These are phyloP conservation scores for Rhodophaea formosa DNA, from an alignment of 2,888 invertebrate species.

Conservation along the genomic window DNA sequence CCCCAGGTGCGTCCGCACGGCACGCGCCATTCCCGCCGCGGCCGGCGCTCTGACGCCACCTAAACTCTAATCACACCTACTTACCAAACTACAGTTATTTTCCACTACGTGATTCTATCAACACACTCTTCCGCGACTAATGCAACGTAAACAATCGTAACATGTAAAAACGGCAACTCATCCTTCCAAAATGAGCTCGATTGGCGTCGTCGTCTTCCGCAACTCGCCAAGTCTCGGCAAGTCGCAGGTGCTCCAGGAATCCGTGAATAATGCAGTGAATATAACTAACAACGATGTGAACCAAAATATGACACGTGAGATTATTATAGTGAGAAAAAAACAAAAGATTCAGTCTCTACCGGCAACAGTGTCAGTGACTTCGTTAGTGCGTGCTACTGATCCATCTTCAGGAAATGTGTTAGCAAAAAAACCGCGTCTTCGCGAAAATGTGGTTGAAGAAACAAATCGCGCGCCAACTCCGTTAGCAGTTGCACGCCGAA, in stretches of 20 bases:
- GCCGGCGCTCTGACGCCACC: constrained; percentile 76
- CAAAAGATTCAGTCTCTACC: constrained; percentile 62
- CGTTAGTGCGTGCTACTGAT: constrained; percentile 65
- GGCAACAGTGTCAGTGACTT: constrained; percentile 67
- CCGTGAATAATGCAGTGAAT: constrained; percentile 82
- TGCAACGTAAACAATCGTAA: constrained; percentile 54
- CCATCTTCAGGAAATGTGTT: constrained; percentile 49
- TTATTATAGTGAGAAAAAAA: constrained; percentile 80
- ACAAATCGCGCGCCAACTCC: constrained; percentile 83
- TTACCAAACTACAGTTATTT: constrained; percentile 41
- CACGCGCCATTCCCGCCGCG: constrained; percentile 78
- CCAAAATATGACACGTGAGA: constrained; percentile 68
- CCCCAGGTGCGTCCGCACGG: constrained; percentile 76
- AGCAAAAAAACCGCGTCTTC: constrained; percentile 59
- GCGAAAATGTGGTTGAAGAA: constrained; percentile 72
- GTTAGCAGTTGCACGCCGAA: constrained; percentile 91
- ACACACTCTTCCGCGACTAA: constrained; percentile 46
- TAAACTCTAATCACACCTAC: constrained; percentile 38
- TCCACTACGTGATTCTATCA: constrained; percentile 51
- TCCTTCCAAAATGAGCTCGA: constrained; percentile 75
- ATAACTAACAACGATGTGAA: constrained; percentile 70
- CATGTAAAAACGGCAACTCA: constrained; percentile 67
- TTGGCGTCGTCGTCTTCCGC: constrained; percentile 82
- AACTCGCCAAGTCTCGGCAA: constrained; percentile 80
- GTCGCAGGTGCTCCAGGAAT: constrained; percentile 84